Base-by-base conservation (phyloP, 2,888 invertebrate species). In the Polydesmus complanatus region DNA sequence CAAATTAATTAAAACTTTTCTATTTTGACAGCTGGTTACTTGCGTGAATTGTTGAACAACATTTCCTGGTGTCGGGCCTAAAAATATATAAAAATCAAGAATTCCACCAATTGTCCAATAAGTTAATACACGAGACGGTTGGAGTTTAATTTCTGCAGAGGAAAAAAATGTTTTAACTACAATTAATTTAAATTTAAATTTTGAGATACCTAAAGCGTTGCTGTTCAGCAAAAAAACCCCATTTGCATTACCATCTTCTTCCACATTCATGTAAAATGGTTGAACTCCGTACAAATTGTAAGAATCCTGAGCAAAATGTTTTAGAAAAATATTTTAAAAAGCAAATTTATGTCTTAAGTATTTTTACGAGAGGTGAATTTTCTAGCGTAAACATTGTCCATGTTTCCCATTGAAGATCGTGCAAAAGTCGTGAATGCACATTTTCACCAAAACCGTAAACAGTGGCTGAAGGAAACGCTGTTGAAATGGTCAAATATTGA, bases 51-150 rank as follows among this genome's bases (percentile, higher is more conserved):
- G 86, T 22, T 75, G 70, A 1, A 82, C 73, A 18, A 86, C 86
- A 37, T 56, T 68, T 61, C 73, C 72, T 0, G 92, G 88, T 0
- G 80, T 76, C 0, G 88, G 86, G 0, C 91, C 92, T 69, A 85
- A 67, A 70, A 90, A 82, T 64, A 91, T 77, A 71, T 83, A 85
- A 62, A 92, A 81, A 71, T 89, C 85, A 1, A 93, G 76, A 5
- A 90, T 78, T 0, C 92, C 92, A 14, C 92, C 92, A 50, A 85
- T 83, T 0, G 86, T 78, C 62, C 93, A 79, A 73, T 85, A 92
- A 0, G 90, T 91, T 56, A 93, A 78, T 1, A 83, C 86, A 0
- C 89, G 89, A 0, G 82, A 78, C 2, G 89, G 88, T 69, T 89
- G 89, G 0, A 89, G 73, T n/a, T 85, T 80, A 19, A 89, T 78